Conservation (phyloP, 2,113 vertebrate species). For the Myiozetetes cayanensis region DNA sequence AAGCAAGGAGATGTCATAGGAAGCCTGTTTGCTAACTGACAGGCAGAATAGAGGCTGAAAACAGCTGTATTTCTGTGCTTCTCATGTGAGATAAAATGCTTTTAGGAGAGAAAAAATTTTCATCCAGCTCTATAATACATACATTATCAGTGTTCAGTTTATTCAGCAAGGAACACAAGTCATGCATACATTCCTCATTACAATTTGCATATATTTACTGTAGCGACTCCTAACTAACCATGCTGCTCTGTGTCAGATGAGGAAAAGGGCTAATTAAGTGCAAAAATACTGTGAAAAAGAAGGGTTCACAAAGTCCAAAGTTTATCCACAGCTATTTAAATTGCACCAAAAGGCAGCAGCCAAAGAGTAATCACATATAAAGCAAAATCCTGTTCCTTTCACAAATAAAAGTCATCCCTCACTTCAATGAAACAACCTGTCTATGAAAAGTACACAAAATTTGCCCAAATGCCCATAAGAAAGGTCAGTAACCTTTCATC, state of each 20-base stretch:
- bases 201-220: background rate
- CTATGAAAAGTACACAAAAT: background rate
- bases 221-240: background rate
- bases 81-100: background rate
- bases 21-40: background rate
- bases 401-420: background rate
- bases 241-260: background rate
- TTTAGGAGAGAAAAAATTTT: background rate
- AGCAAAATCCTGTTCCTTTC: background rate
- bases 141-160: background rate
- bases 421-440: background rate
- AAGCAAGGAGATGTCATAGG: background rate
- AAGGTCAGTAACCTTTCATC: slow-evolving; percentile 66
- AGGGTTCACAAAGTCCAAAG: background rate
- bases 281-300: background rate
- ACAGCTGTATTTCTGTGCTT: background rate
- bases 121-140: background rate
- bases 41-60: background rate
- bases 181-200: background rate
- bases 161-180: background rate
- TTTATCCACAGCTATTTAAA: background rate
- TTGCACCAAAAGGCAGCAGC: background rate
- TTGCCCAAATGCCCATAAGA: background rate
- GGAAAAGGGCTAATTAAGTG: background rate
- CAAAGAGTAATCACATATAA: background rate